Evolutionary conservation across 2,113 vertebrate species (phyloP), one percentile per base, ranked within the genome.

Genomic region (Microcebus ravelobensis): DNA sequence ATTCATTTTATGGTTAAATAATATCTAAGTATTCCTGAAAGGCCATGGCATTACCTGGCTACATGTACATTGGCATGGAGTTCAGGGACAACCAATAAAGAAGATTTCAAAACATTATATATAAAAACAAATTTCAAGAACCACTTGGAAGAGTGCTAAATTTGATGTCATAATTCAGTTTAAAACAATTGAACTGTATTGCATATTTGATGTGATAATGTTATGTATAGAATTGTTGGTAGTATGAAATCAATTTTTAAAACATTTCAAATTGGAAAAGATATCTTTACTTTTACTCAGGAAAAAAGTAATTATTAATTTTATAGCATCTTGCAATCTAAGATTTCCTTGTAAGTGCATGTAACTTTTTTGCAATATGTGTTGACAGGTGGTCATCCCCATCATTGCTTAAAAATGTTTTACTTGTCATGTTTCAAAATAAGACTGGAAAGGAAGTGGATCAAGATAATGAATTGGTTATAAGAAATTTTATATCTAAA

Each of bases 401-500:
- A 23, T 90, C 65, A 95, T 71, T 76, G 76, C 63, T 93, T 74
- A 89, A 80, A 85, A 90, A 92, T 61, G 13, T 92, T 90, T 90
- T 85, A 65, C 39, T 95, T 84, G 36, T 55, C 42, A 18, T 6
- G 0, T 87, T 96, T 97, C 88, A 85, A 90, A 96, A 31, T 39
- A 68, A 94, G 42, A 79, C 87, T 50, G 63, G 21, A 95, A 96
- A 79, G 9, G 31, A 98, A 95, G 12, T 20, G 34, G 82, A 71
- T 94, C 29, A 89, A 88, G 45, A 68, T 74, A 92, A 55, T 14
- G 27, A 92, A 88, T 4, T 27, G 73, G 50, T 36, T 57, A 59
- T 96, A 5, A 61, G 95, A 97, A 95, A 17, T 90, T 96, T 91
- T 55, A 57, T 94, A 94, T 92, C 31, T 90, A 39, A 97, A 97